Base-by-base conservation (phyloP, 2,113 vertebrate genomes). In the Poeciliopsis prolifica region DNA sequence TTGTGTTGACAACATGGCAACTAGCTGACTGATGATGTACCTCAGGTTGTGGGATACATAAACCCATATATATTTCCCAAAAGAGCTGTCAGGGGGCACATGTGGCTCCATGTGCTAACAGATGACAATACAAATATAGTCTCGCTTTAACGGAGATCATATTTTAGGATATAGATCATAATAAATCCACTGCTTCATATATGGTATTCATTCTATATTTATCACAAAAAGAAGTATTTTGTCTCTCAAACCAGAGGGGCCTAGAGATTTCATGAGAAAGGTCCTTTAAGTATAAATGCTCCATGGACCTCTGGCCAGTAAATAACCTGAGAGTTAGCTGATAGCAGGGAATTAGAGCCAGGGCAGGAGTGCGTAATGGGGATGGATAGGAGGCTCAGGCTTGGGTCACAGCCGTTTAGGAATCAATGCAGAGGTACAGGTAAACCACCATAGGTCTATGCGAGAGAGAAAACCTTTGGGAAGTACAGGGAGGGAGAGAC, bases 331-430 rank as follows among this genome's bases (percentile, higher is more conserved):
- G 85, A 87, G 90, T 92, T 92, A 90, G 92, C 91, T 94, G 91
- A 94, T 92, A 92, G 90, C 86, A 87, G 81, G 88, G 88, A 95
- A 95, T 94, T 94, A 94, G 90, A 90, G 90, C 79, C 87, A 85
- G 91, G 88, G 84, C 86, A 88, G 89, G 83, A 92, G 92, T 79
- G 72, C 75, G 88, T 95, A 95, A 95, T 95, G 92, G 92, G 94
- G 93, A 95, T 95, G 93, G 94, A 95, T 95, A 93, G 92, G 92
- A 92, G 92, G 90, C 90, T 91, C 91, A 85, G 89, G 86, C 79
- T 83, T 82, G 91, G 94, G 94, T 95, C 93, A 95, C 87, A 93
- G 87, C 85, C 75, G 81, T 91, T 88, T 87, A 91, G 87, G 83
- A 92, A 95, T 94, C 94, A 94, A 94, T 95, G 93, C 86, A 79